A percentile compares a stretch with the other conserved stretches of the same genome.
These are phyloP conservation scores for Muscina levida DNA, from an alignment of 2,888 invertebrate species.

Conservation along the genomic window DNA sequence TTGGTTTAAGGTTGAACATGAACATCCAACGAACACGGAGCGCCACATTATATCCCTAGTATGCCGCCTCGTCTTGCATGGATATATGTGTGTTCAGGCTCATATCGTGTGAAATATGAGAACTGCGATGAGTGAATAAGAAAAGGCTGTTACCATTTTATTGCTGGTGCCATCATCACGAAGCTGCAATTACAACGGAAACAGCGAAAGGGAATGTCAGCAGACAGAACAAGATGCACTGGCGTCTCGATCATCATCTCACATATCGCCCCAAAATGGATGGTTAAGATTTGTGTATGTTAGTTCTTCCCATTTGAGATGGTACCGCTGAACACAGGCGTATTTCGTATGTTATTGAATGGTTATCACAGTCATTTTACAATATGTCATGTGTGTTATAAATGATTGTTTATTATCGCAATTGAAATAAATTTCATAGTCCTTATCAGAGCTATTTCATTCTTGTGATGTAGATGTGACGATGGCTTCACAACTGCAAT, in stretches of 20 bases:
- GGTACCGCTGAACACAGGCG: not conserved
- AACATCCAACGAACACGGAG: no score
- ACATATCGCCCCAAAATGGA: not conserved
- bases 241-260: not conserved
- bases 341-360: not conserved
- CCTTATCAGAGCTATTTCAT: no score
- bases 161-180: not conserved
- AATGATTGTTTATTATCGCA: slow-evolving; percentile 52
- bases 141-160: slow-evolving; percentile 12
- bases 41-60: no score
- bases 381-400: slow-evolving; percentile 43
- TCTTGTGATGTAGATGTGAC: no score
- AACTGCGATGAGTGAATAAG: not conserved
- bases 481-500: no score
- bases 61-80: no score
- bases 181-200: not conserved
- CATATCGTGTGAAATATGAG: no score
- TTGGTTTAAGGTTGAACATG: no score
- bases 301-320: not conserved
- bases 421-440: slow-evolving; percentile 51
- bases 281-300: not conserved
- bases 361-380: slow-evolving; percentile 23
- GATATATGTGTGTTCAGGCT: no score
- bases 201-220: slow-evolving; percentile 23
- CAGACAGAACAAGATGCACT: not conserved